Evolutionary conservation across 2,113 vertebrate genomes (phyloP).

Genomic region (Pica pica): DNA sequence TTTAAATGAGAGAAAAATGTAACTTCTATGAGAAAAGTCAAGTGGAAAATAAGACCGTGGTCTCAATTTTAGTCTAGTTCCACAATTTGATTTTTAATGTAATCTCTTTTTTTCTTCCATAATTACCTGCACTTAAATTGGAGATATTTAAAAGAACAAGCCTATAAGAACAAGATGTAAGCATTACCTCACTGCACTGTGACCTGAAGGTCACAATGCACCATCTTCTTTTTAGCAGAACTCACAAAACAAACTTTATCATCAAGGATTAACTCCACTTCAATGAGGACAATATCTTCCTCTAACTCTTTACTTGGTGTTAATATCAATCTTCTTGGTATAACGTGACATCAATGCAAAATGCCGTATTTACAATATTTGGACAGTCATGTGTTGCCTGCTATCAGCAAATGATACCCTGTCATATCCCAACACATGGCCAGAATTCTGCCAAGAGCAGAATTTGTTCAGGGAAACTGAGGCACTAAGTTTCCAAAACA

Average conservation of each 20-base stretch:
- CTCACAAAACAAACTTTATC: background rate
- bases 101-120: background rate
- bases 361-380: background rate
- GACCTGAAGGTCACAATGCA: background rate
- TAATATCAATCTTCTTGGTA: background rate
- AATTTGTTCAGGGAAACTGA: background rate
- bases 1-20: background rate
- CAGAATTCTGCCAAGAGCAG: background rate
- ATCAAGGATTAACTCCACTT: background rate
- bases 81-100: background rate
- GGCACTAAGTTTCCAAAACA: background rate
- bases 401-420: background rate
- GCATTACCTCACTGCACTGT: background rate
- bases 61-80: background rate
- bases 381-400: background rate
- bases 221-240: background rate
- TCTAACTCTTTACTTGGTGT: background rate
- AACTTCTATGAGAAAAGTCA: background rate
- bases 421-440: background rate
- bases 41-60: background rate
- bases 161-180: background rate
- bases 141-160: background rate
- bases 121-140: background rate
- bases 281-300: background rate
- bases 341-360: background rate